Evolutionary conservation across 2,113 vertebrate genomes (phyloP), one percentile per base, ranked within the genome.

Genomic region (Thryonomys swinderianus): DNA sequence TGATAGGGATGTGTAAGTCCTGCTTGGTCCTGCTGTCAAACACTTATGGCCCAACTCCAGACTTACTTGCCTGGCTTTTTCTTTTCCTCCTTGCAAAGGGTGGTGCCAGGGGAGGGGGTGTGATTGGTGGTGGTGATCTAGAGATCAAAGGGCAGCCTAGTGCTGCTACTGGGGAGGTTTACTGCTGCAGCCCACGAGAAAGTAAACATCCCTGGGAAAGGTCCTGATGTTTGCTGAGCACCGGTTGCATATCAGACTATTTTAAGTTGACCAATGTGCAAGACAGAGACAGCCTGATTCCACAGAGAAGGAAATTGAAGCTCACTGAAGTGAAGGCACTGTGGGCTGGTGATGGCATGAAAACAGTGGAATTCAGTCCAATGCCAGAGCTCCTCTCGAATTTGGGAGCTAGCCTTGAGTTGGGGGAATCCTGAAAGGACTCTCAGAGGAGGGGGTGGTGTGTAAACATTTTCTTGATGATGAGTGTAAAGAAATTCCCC

Each of bases 341-440:
- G 73, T 61, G 80, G 71, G n/a, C 57, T 78, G 40, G 71, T 55
- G 66, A 37, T 59, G 69, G n/a, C 37, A n/a, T 69, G 64, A 48
- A 82, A 37, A 45, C 59, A 42, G 42, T 79, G 37, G n/a, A 79
- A 78, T 90, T 84, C 48, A 90, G 73, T 59, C 45, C 40, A 34
- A 27, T 18, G 32, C n/a, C 3, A 32, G 88, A 86, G 55, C 11
- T 14, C 23, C 61, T 14, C 51, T 94, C 42, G 11, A 69, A 53
- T n/a, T 76, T 80, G 73, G 67, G 42, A 16, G 16, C 73, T 48
- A 9, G 92, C 42, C 59, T 20, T 81, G 57, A 34, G 23, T 53
- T 57, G 69, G 57, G 69, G 62, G 53, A 88, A 85, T 92, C 62
- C 25, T 42, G 76, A 92, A 91, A 88, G 84, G 30, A 84, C 85